phyloP scores from a whole-genome alignment of 2,113 vertebrate species.

The Canis aureus region DNA sequence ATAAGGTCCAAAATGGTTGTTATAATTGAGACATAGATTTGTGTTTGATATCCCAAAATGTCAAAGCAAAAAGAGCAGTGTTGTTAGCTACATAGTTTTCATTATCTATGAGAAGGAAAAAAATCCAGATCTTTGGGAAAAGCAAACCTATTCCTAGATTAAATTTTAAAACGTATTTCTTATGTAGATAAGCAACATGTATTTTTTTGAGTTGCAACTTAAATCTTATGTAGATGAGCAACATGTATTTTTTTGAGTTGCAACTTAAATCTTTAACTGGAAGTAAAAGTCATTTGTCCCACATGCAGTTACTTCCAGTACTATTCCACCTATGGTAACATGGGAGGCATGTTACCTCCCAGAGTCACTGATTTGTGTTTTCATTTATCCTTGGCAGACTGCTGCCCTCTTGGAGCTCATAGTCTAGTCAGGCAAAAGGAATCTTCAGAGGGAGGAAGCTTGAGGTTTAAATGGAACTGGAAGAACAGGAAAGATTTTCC shows the following conservation, averaged over 20 bases:
- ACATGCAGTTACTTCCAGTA: not conserved
- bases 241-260: not conserved
- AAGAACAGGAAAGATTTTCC: not conserved
- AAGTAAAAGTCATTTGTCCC: not conserved
- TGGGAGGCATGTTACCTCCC: not conserved
- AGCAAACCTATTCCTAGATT: not conserved
- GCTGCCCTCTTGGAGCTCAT: not conserved
- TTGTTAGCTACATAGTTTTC: not conserved
- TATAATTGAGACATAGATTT: constrained; percentile 35
- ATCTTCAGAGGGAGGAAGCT: not conserved
- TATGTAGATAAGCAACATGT: not conserved
- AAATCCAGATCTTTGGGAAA: not conserved
- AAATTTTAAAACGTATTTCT: not conserved
- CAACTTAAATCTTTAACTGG: not conserved
- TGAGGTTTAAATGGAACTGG: not conserved
- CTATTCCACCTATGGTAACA: not conserved
- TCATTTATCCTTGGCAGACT: not conserved
- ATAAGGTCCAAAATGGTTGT: not conserved
- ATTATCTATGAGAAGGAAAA: constrained; percentile 6
- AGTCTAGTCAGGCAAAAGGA: not conserved
- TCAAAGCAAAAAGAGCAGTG: not conserved
- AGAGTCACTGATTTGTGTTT: not conserved
- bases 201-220: not conserved
- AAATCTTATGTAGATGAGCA: not conserved
- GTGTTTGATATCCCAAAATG: not conserved